Evolutionary conservation across 2,113 vertebrate species (phyloP).

Genomic region (Lepisosteus osseus): DNA sequence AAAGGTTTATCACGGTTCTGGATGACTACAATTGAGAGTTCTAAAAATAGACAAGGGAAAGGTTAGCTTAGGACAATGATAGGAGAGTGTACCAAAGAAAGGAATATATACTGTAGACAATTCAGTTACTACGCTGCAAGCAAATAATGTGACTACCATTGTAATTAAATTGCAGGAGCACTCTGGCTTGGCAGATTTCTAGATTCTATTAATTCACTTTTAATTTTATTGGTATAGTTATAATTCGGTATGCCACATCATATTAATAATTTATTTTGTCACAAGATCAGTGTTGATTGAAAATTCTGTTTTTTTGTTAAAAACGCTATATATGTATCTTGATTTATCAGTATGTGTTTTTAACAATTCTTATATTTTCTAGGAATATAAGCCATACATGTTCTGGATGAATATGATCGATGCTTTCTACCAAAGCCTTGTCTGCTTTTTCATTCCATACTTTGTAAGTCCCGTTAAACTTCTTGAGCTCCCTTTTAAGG

Average conservation of each 20-base stretch:
- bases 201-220: not conserved
- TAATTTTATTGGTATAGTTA: not conserved
- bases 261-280: no score
- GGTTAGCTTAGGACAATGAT: not conserved
- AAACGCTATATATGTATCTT: no score
- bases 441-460: slow-evolving; percentile 96
- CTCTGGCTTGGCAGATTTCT: not conserved
- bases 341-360: no score
- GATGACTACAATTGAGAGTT: not conserved
- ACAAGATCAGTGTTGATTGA: no score
- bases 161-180: not conserved
- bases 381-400: slow-evolving; percentile 92
- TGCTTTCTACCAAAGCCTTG: slow-evolving; percentile 92
- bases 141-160: no score
- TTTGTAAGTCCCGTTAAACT: slow-evolving; percentile 75
- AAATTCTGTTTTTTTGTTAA: no score
- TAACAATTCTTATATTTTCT: slow-evolving; percentile 17
- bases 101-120: no score
- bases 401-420: slow-evolving; percentile 99
- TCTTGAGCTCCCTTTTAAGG: not conserved
- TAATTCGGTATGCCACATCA: no score
- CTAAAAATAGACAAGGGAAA: not conserved
- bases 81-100: not conserved
- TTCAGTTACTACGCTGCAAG: no score
- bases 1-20: no score